Base-by-base conservation (phyloP, 1,140 invertebrate species). In the Drosophila ambigua region DNA sequence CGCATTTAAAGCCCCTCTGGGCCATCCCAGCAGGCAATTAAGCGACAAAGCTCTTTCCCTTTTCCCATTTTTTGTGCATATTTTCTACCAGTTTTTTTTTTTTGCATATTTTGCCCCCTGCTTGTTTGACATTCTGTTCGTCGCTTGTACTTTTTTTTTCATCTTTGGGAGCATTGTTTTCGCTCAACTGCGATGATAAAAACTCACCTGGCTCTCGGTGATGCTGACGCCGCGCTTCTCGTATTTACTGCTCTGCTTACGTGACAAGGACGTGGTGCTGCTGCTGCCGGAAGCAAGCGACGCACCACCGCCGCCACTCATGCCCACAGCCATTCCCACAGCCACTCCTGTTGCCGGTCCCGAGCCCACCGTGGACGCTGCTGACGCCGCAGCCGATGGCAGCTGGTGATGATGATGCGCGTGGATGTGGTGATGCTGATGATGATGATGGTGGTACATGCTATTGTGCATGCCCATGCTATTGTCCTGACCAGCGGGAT, bases 171-270 rank as follows among this genome's bases (percentile, higher is more conserved):
- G 51, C 31, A 63, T 63, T 71, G 57, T 61, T 58, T 59, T 60
- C 41, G 53, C 43, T 20, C 28, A 16, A 13, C 51, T 53, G n/a
- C 35, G 55, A 24, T 20, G 13, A 35, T 24, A 41, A 35, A 39
- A 41, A 48, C 83, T 91, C 72, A 92, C 91, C 91, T 92, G 91
- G 54, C 91, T 92, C 57, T 92, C 91, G 23, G 79, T 91, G 64
- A 90, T 84, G 72, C 82, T 90, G 71, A 91, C 88, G 64, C 77
- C 85, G 53, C 90, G 89, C 73, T 91, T 91, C 73, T 92, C 91
- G 73, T 91, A 92, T 87, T 91, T 92, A 69, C 80, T 91, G 77
- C 90, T 91, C 65, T 91, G 85, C 59, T 88, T 88, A 62, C 90
- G 85, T 76, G 90, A 88, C 83, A 91, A 75, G 65, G 75, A 81